A percentile compares a stretch with the other conserved stretches of the same genome.
Evolutionary conservation across 2,113 vertebrate genomes (phyloP).

Genomic region (Sinocyclocheilus rhinocerous): DNA sequence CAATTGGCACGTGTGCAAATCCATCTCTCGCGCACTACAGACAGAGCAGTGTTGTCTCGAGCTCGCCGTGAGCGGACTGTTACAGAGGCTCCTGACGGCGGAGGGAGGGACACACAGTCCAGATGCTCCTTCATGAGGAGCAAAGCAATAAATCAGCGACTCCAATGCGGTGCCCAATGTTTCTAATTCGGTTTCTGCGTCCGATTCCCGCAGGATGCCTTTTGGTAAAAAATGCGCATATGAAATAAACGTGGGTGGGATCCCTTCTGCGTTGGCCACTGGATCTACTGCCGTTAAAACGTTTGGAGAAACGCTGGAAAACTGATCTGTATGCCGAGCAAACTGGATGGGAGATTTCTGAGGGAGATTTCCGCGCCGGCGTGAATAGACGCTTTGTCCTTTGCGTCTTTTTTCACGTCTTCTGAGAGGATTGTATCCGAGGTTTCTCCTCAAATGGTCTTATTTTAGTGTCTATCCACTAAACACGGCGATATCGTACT

Average conservation of each 20-base stretch:
- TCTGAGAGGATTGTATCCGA: background rate
- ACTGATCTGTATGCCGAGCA: background rate
- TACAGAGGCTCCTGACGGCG: background rate
- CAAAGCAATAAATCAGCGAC: slow-evolving; percentile 13
- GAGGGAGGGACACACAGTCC: slow-evolving; percentile 17
- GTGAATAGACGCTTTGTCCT: slow-evolving; percentile 38
- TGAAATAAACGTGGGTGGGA: slow-evolving; percentile 55
- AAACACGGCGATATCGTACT: background rate
- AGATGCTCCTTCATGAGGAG: slow-evolving; percentile 4
- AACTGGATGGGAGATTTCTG: background rate
- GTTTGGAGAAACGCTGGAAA: background rate
- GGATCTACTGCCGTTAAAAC: background rate
- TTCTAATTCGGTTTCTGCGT: slow-evolving; percentile 28
- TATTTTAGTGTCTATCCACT: background rate
- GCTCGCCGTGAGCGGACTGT: slow-evolving; percentile 36
- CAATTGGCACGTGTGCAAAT: slow-evolving; percentile 9
- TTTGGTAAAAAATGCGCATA: slow-evolving; percentile 22
- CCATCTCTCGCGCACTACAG: background rate
- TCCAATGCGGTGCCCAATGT: slow-evolving; percentile 16
- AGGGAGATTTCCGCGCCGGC: background rate
- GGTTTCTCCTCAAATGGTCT: background rate
- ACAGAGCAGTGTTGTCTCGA: slow-evolving; percentile 23
- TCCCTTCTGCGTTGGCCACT: slow-evolving; percentile 32
- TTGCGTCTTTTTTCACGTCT: background rate
- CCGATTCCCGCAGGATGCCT: slow-evolving; percentile 26